Evolutionary conservation across 2,888 invertebrate species (phyloP).

Genomic region (Fragum fragum): DNA sequence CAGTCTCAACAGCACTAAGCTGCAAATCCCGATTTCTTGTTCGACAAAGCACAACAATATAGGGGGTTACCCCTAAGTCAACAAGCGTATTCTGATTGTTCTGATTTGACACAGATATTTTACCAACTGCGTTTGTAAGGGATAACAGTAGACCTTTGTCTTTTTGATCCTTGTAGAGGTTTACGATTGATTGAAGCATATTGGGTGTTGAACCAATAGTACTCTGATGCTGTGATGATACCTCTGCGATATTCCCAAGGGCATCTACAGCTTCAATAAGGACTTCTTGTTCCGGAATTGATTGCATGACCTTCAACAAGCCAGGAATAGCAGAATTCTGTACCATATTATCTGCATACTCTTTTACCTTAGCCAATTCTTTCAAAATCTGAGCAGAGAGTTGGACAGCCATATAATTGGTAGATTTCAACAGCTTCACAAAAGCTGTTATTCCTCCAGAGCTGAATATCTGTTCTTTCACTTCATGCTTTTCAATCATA

Average conservation of each 20-base stretch:
- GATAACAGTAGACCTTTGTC: conserved; percentile 79
- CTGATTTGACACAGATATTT: conserved; percentile 73
- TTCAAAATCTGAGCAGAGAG: conserved; percentile 80
- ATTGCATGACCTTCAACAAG: conserved; percentile 80
- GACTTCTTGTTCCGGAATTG: conserved; percentile 78
- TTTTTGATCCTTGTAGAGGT: conserved; percentile 77
- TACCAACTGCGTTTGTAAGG: conserved; percentile 78
- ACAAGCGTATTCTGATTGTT: conserved; percentile 83
- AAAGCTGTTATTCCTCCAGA: conserved; percentile 80
- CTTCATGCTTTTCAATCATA: conserved; percentile 77
- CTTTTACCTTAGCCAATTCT: conserved; percentile 74
- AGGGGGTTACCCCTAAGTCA: conserved; percentile 78
- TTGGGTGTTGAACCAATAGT: conserved; percentile 76
- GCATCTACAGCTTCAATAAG: conserved; percentile 80
- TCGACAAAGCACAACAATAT: conserved; percentile 80
- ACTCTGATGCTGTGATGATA: conserved; percentile 72
- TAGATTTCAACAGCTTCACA: conserved; percentile 79
- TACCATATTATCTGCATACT: conserved; percentile 79
- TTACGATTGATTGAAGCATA: conserved; percentile 86
- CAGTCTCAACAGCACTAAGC: conserved; percentile 83
- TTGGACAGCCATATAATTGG: conserved; percentile 74
- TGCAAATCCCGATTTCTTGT: conserved; percentile 82
- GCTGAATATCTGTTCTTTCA: conserved; percentile 80
- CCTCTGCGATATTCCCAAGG: conserved; percentile 80
- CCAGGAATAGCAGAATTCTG: conserved; percentile 82